Base-by-base conservation (phyloP, 2,888 invertebrate species). In the Mesodorylaimus sp. region DNA sequence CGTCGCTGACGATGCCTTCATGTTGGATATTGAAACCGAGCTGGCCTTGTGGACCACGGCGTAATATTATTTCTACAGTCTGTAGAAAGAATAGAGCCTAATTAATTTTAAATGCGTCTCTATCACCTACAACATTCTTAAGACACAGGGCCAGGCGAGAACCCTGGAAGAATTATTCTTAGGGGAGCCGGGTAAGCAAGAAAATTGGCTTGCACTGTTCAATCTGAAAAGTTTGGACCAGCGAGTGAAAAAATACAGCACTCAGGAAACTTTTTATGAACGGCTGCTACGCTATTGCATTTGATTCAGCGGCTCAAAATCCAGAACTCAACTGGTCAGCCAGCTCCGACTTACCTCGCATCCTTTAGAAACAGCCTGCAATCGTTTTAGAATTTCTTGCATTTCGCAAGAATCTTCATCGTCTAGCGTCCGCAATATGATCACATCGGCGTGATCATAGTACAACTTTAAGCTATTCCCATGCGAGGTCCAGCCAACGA, bases 361-460 rank as follows among this genome's bases (percentile, higher is more conserved):
- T 74, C 74, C 75, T 48, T 67, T 66, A 24, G 87, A 85, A 1
- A 88, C 85, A 46, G 79, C 77, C 47, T 79, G 75, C 36, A 93
- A 74, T 25, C 91, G 74, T 16, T 80, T 79, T 62, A 83, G 77
- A 52, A 89, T 78, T 66, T 83, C 83, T 67, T 78, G 74, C 51
- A 71, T 60, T 59, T 81, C 82, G 21, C 7, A 16, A 2, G 76
- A 76, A 53, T 75, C 74, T 29, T 63, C 32, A 16, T 48, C 48
- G n/a, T 48, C 48, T 3, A 38, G 5, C 16, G 44, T 47, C 24
- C 43, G 41, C 54, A 87, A 73, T 3, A 83, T 80, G 58, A 88
- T 77, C 67, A 86, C 85, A 70, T 91, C 91, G 2, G 91, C 88
- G 68, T 86, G 84, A 69, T 89, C 88, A 71, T 87, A 85, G 71